These are phyloP conservation scores for Synaphobranchus kaupii DNA, from an alignment of 2,797 vertebrate species.

Conservation along the genomic window DNA sequence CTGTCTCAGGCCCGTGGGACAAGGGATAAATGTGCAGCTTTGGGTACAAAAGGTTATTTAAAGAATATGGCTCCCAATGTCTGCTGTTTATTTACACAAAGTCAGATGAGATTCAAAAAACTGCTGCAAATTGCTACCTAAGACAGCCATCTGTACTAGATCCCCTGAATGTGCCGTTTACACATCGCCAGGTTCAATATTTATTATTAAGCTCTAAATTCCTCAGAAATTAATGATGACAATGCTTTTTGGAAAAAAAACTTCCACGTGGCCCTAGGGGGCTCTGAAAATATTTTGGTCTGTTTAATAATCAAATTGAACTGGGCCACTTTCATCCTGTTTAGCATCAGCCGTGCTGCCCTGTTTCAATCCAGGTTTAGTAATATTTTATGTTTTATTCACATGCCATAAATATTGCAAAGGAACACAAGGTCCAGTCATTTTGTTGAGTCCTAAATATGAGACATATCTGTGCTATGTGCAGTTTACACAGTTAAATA, in stretches of 20 bases:
- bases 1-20: background rate
- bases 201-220: slow-evolving; percentile 25
- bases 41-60: slow-evolving; percentile 39
- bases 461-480: background rate
- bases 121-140: slow-evolving; percentile 22
- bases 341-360: background rate
- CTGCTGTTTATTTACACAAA: slow-evolving; percentile 29
- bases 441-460: no score
- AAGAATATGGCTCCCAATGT: slow-evolving; percentile 32
- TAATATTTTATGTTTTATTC: background rate
- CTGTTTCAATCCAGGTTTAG: background rate
- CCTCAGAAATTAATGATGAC: slow-evolving; percentile 18
- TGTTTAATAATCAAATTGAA: background rate
- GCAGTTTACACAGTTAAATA: no score
- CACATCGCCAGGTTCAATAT: slow-evolving; percentile 25
- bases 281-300: background rate
- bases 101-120: slow-evolving; percentile 2
- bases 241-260: slow-evolving; percentile 20
- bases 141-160: slow-evolving; percentile 21
- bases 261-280: background rate
- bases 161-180: slow-evolving; percentile 21
- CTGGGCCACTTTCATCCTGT: background rate
- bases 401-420: background rate
- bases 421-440: background rate
- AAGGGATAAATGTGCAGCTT: slow-evolving; percentile 8